Percentiles rank a stretch among this genome's conserved stretches.
These are phyloP conservation scores for Prunella fulvescens DNA, from an alignment of 2,113 vertebrate genomes.

Conservation along the genomic window DNA sequence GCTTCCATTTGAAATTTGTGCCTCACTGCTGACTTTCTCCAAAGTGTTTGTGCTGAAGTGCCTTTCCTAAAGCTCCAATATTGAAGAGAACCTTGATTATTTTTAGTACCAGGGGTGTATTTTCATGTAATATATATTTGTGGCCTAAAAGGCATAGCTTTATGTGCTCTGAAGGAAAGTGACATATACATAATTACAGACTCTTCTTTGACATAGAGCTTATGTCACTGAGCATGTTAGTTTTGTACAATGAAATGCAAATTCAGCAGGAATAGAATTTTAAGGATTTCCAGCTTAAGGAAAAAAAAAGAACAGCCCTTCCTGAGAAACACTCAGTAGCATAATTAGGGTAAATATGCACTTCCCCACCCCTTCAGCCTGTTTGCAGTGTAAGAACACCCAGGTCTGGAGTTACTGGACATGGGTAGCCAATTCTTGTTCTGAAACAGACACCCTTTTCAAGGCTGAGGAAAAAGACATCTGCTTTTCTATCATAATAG, in stretches of 20 bases:
- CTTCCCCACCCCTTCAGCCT: accelerated
- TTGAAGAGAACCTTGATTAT: neutral
- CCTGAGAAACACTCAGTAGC: neutral
- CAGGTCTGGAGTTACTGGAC: neutral
- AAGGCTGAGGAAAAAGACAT: neutral
- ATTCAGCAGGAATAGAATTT: neutral
- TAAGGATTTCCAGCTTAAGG: neutral
- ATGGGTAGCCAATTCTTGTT: neutral
- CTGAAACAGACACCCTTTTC: neutral
- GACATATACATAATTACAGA: neutral
- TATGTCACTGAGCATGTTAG: neutral
- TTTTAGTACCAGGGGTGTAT: neutral
- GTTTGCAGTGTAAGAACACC: neutral
- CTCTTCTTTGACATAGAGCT: neutral
- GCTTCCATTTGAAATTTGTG: neutral
- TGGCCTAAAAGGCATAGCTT: neutral
- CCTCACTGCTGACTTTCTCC: neutral
- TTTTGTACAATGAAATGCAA: neutral
- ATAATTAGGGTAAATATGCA: neutral
- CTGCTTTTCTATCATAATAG: neutral
- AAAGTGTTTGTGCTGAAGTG: neutral
- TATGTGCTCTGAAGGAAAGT: neutral
- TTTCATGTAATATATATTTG: neutral
- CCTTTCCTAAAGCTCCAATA: neutral
- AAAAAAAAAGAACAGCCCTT: neutral